These are phyloP conservation scores for Cynopterus brachyotis DNA, from an alignment of 2,113 vertebrate species.

Conservation along the genomic window DNA sequence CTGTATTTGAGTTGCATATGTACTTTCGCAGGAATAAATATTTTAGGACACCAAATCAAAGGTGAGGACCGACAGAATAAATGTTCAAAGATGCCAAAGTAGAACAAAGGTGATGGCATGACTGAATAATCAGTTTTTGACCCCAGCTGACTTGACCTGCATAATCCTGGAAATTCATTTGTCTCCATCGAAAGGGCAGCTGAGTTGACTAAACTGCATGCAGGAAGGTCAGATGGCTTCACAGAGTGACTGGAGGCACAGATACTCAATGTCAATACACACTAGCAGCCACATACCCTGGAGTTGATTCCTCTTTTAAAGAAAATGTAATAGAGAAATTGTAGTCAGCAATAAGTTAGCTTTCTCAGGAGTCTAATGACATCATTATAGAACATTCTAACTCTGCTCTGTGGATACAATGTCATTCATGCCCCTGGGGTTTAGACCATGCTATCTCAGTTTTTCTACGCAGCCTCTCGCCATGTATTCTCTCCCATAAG, in stretches of 20 bases:
- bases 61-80: slow-evolving; percentile 53
- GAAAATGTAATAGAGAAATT: slow-evolving; percentile 65
- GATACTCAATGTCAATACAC: slow-evolving; percentile 51
- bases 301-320: slow-evolving; percentile 61
- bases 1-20: slow-evolving; percentile 33
- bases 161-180: slow-evolving; percentile 64
- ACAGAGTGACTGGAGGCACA: slow-evolving; percentile 23
- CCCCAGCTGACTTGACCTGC: slow-evolving; percentile 57
- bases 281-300: not conserved
- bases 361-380: slow-evolving; percentile 71
- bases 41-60: slow-evolving; percentile 33
- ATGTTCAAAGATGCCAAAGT: not conserved
- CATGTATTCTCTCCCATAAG: not conserved
- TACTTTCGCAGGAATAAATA: slow-evolving; percentile 25
- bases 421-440: slow-evolving; percentile 69
- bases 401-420: slow-evolving; percentile 57
- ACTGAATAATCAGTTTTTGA: slow-evolving; percentile 68
- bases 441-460: slow-evolving; percentile 29
- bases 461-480: slow-evolving; percentile 38
- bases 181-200: slow-evolving; percentile 58
- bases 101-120: slow-evolving; percentile 36
- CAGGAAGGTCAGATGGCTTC: slow-evolving; percentile 49
- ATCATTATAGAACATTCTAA: slow-evolving; percentile 68
- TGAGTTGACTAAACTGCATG: slow-evolving; percentile 46
- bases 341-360: slow-evolving; percentile 61